Evolutionary conservation across 2,797 vertebrate genomes (phyloP).

Genomic region (Malurus leucopterus): DNA sequence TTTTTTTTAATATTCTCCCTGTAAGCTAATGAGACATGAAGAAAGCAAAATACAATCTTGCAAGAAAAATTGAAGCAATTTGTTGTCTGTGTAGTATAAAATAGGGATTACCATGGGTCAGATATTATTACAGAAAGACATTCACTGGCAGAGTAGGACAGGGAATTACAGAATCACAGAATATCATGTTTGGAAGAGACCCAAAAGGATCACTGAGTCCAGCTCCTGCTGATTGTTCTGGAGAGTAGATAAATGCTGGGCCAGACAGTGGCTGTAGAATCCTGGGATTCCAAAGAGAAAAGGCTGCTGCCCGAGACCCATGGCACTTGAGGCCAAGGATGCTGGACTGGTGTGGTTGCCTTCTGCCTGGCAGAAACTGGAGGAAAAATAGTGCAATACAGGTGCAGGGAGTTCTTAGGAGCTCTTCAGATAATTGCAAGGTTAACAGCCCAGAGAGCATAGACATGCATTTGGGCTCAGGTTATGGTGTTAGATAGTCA

Average conservation of each 20-base stretch:
- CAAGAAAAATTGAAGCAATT: background rate
- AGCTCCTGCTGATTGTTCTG: background rate
- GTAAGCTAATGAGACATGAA: background rate
- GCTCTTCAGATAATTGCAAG: background rate
- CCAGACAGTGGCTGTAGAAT: background rate
- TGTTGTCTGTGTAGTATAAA: background rate
- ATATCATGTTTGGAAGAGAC: background rate
- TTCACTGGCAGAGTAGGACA: background rate
- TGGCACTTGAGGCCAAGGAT: background rate
- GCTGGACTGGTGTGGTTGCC: background rate
- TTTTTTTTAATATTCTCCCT: background rate
- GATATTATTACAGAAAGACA: background rate
- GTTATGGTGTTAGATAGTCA: background rate
- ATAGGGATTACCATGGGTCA: background rate
- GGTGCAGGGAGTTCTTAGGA: background rate
- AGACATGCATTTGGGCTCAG: background rate
- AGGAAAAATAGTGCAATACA: background rate
- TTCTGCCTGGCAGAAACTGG: background rate
- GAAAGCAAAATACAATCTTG: background rate
- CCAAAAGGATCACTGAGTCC: background rate
- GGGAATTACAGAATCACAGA: background rate
- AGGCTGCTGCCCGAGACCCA: background rate
- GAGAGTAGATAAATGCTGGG: background rate
- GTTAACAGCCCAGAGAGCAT: background rate
- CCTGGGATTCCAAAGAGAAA: background rate